Base-by-base conservation (phyloP, 2,113 vertebrate genomes). In the Nanorana parkeri region DNA sequence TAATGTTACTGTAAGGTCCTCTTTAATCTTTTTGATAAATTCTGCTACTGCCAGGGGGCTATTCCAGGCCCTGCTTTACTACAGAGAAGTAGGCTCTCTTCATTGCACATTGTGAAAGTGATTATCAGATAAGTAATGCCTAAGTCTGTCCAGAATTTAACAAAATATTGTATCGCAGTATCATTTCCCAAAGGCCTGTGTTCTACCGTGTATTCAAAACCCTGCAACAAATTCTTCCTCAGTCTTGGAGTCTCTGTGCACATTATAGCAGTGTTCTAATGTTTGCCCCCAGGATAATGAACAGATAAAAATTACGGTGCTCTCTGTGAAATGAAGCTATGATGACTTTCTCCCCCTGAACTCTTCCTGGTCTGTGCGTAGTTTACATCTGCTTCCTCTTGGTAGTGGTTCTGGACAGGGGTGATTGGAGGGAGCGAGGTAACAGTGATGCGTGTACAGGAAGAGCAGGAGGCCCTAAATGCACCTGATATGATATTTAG, bases 401-500 rank as follows among this genome's bases (percentile, higher is more conserved):
- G 60, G 13, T 77, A 7, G 17, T 61, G 55, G 32, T 41, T 77
- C 23, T 29, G 75, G 61, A 77, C n/a, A 36, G 7, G 52, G 47
- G 47, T n/a, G 75, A 41, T 65, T 16, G 21, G 17, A 36, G 47
- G 21, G 47, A 17, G 76, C 21, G 36, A 51, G 60, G 75, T 26
- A 8, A 29, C 51, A 17, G 17, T 24, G 76, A 68, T 58, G 76
- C 55, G 77, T 20, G n/a, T 16, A 36, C 2, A 29, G 7, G 36
- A 68, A 65, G 29, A 55, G 28, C 26, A 65, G 77, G 65, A 79
- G 67, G 26, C 67, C 68, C 78, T 63, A 80, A 80, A 72, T 71
- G 32, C 78, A 80, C 54, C 67, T 80, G 78, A 80, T 71, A 54
- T 68, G 67, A 80, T 71, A 63, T 80, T 80, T 80, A 80, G 60